These are phyloP conservation scores for Temnothorax rugatulus DNA, from an alignment of 2,888 invertebrate genomes.

Conservation along the genomic window DNA sequence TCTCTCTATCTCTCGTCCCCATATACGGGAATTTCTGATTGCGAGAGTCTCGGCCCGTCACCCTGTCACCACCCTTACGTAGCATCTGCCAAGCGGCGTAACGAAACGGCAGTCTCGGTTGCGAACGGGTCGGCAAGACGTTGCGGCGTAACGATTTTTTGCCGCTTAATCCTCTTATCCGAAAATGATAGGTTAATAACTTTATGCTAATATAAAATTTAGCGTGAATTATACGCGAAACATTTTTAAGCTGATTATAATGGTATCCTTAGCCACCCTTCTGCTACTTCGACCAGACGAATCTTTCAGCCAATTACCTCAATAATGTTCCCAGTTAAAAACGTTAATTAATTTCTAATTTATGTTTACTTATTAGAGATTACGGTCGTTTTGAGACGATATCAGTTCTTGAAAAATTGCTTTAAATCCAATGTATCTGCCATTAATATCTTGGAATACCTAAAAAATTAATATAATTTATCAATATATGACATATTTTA, in stretches of 20 bases:
- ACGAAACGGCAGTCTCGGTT: constrained; percentile 10
- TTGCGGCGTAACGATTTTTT: constrained; percentile 26
- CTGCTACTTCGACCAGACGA: not conserved
- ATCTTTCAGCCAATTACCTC: not conserved
- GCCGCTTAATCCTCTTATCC: not conserved
- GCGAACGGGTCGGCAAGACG: constrained; percentile 13
- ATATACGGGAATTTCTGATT: constrained; percentile 64
- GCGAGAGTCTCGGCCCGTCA: constrained; percentile 47
- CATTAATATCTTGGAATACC: not conserved
- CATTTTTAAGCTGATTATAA: constrained; percentile 14
- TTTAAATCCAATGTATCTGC: not conserved
- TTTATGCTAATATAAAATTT: not conserved
- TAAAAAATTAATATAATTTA: not conserved
- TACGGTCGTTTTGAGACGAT: not conserved
- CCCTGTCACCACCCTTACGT: constrained; percentile 30
- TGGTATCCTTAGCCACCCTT: not conserved
- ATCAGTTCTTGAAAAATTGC: not conserved
- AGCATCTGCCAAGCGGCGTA: constrained; percentile 40
- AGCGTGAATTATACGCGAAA: not conserved
- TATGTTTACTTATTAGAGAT: not conserved
- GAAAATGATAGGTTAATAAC: constrained; percentile 1
- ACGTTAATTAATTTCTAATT: not conserved
- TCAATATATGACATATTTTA: not conserved
- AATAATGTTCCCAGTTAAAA: not conserved
- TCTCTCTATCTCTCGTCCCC: constrained; percentile 12